phyloP scores from a whole-genome alignment of 2,797 vertebrate genomes.

The Mus minutoides region DNA sequence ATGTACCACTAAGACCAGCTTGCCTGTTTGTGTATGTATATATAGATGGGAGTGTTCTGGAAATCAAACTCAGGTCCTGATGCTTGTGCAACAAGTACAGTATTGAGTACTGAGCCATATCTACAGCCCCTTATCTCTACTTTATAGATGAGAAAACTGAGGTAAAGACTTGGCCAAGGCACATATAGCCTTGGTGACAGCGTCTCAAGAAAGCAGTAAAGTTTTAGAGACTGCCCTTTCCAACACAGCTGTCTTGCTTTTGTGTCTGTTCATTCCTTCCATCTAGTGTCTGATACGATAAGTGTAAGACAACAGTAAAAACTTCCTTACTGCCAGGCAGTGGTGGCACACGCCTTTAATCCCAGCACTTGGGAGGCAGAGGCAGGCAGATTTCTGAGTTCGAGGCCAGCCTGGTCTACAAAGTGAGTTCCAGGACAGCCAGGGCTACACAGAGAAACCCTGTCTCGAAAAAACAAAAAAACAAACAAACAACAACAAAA shows the following conservation, averaged over 20 bases:
- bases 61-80: not conserved
- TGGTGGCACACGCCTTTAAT: too few relatives aligned
- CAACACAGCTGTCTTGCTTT: not conserved
- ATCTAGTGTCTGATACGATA: not conserved
- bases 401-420: too few relatives aligned
- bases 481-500: too few relatives aligned
- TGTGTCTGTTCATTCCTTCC: not conserved
- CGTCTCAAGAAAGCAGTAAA: not conserved
- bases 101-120: not conserved
- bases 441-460: too few relatives aligned
- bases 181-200: rapidly evolving
- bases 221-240: not conserved
- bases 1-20: not conserved
- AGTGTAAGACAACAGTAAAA: not conserved
- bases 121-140: not conserved
- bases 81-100: not conserved
- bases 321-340: not conserved
- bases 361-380: too few relatives aligned
- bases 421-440: too few relatives aligned
- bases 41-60: not conserved
- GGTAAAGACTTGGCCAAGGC: not conserved
- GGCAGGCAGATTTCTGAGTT: too few relatives aligned
- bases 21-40: not conserved
- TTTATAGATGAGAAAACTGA: not conserved
- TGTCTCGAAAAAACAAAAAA: too few relatives aligned